phyloP scores from a whole-genome alignment of 2,113 vertebrate species.

The Lucifuga dentata region DNA sequence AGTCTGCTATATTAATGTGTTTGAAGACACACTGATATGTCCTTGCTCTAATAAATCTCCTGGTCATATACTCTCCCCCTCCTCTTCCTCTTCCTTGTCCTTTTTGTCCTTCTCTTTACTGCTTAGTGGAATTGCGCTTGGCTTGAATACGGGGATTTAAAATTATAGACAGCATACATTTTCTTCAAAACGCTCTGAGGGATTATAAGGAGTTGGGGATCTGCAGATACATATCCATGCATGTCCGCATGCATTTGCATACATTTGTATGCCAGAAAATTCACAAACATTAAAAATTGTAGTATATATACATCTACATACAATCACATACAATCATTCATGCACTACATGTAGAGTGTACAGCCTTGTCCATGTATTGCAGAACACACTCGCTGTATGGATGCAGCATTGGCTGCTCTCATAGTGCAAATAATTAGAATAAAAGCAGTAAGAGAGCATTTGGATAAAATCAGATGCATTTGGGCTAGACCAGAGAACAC shows the following conservation, averaged over 20 bases:
- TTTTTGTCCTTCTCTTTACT: background rate
- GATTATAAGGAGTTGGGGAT: conserved; percentile 12
- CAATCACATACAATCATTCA: background rate
- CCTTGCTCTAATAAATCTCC: conserved; percentile 12
- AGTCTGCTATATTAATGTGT: conserved; percentile 18
- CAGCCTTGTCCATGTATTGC: background rate
- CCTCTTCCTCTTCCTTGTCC: background rate
- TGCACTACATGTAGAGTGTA: no score
- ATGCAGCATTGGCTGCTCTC: background rate
- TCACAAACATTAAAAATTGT: no score
- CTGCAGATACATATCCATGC: conserved; percentile 3
- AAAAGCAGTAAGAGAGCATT: background rate
- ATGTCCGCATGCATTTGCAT: conserved; percentile 8
- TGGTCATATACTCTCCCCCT: background rate
- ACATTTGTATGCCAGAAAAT: background rate
- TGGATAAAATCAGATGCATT: background rate
- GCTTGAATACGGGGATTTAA: conserved; percentile 39
- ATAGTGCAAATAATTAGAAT: background rate
- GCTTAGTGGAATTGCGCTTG: conserved; percentile 25
- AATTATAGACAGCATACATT: background rate
- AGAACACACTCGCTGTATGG: background rate
- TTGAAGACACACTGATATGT: background rate
- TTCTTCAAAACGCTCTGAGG: conserved; percentile 6
- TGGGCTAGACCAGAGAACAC: background rate
- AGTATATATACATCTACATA: background rate